Evolutionary conservation across 2,113 vertebrate genomes (phyloP).

Genomic region (Paedocypris sp.): DNA sequence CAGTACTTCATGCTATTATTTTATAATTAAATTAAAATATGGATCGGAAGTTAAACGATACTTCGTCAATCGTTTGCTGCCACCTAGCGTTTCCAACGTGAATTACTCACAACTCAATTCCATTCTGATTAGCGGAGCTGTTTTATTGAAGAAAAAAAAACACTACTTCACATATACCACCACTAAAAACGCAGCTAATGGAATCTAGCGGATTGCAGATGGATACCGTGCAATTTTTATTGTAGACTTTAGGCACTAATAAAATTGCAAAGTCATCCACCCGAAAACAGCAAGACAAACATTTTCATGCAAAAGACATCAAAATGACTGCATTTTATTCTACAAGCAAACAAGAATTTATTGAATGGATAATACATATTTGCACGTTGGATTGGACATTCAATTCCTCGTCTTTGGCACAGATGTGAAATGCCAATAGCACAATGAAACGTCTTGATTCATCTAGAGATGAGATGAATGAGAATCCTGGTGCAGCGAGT

Average conservation of each 20-base stretch:
- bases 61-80: conserved; percentile 35
- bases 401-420: too few species aligned
- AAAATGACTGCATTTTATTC: neutral
- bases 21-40: too few species aligned
- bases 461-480: neutral
- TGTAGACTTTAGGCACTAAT: conserved; percentile 50
- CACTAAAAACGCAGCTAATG: conserved; percentile 7
- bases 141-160: neutral
- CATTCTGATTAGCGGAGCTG: too few species aligned
- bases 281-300: conserved; percentile 85
- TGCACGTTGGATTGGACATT: too few species aligned
- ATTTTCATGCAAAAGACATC: neutral
- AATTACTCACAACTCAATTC: too few species aligned
- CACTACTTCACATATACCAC: neutral
- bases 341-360: too few species aligned
- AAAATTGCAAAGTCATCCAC: conserved; percentile 95
- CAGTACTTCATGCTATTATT: too few species aligned
- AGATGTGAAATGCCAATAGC: neutral
- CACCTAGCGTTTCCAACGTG: conserved; percentile 42
- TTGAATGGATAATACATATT: too few species aligned
- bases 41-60: too few species aligned
- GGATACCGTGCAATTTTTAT: conserved; percentile 96
- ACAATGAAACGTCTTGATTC: neutral
- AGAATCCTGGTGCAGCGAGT: conserved; percentile 63
- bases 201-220: conserved; percentile 88